Percentiles rank a stretch among this genome's conserved stretches.
Evolutionary conservation across 2,888 invertebrate genomes (phyloP).

Genomic region (Orthosia gracilis): DNA sequence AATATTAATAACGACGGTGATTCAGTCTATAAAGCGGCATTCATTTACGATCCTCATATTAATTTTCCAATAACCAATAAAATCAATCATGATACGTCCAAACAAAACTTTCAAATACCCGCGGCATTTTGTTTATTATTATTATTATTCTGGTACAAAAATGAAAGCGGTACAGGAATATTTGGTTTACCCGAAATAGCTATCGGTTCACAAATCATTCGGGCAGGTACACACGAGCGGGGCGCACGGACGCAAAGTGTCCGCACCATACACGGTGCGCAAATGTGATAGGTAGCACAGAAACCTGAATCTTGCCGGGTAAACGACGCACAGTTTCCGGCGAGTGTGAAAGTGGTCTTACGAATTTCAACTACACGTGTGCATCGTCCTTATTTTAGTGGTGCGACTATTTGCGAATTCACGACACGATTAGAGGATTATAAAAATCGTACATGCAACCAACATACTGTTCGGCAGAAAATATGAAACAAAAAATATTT

Average conservation of each 20-base stretch:
- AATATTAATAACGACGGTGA: not conserved
- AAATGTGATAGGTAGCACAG: conserved; percentile 72
- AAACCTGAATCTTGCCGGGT: conserved; percentile 81
- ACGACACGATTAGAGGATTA: not conserved
- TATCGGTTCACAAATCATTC: conserved; percentile 86
- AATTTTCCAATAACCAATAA: conserved; percentile 79
- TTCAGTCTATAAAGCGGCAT: conserved; percentile 36
- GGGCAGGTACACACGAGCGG: conserved; percentile 76
- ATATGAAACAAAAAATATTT: not conserved
- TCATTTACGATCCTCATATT: conserved; percentile 46
- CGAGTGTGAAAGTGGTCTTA: conserved; percentile 69
- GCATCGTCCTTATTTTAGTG: conserved; percentile 52
- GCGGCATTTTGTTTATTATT: conserved; percentile 84
- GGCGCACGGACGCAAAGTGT: conserved; percentile 53
- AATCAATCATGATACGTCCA: conserved; percentile 83
- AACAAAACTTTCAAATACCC: conserved; percentile 83
- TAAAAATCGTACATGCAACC: not conserved
- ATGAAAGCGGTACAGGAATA: conserved; percentile 85
- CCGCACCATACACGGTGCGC: conserved; percentile 63
- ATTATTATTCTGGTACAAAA: conserved; percentile 83
- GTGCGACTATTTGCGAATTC: conserved; percentile 41
- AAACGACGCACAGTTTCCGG: conserved; percentile 77
- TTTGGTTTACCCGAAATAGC: conserved; percentile 87
- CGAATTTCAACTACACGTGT: conserved; percentile 57
- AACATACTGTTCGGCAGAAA: not conserved